phyloP scores from a whole-genome alignment of 2,113 vertebrate genomes.

The Podarcis muralis region DNA sequence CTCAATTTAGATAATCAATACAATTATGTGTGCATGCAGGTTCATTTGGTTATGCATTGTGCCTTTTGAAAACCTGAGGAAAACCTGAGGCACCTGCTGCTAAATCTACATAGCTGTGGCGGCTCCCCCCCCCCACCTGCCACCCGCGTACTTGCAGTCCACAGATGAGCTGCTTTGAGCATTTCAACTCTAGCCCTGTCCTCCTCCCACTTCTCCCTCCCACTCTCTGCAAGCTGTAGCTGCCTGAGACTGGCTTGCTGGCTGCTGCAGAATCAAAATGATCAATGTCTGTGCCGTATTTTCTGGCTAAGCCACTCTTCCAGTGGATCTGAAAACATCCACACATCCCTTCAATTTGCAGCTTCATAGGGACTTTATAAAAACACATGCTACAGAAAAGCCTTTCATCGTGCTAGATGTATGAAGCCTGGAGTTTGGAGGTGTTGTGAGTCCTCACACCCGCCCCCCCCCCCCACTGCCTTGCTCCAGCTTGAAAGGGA shows the following conservation, averaged over 20 bases:
- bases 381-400: slow-evolving; percentile 1
- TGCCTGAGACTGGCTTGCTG: slow-evolving; percentile 49
- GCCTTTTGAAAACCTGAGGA: slow-evolving; percentile 1
- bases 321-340: slow-evolving; percentile 28
- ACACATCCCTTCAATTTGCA: background rate
- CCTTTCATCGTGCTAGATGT: background rate
- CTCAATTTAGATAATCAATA: slow-evolving; percentile 10
- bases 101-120: background rate
- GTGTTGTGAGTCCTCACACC: background rate
- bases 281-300: slow-evolving; percentile 45
- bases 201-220: slow-evolving; percentile 48
- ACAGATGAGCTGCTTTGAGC: slow-evolving; percentile 40
- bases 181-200: slow-evolving; percentile 44
- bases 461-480: background rate
- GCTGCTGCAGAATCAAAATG: slow-evolving; percentile 58
- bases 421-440: background rate
- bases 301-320: slow-evolving; percentile 38
- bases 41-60: slow-evolving; percentile 14
- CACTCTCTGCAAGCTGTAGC: slow-evolving; percentile 57
- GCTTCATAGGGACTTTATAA: background rate
- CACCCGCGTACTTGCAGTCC: background rate
- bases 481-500: background rate
- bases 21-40: slow-evolving; percentile 33
- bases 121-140: background rate
- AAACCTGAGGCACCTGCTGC: slow-evolving; percentile 1